Percentiles rank a stretch among this genome's conserved stretches.
phyloP scores from a whole-genome alignment of 2,888 invertebrate genomes.

The Dolomedes plantarius region DNA sequence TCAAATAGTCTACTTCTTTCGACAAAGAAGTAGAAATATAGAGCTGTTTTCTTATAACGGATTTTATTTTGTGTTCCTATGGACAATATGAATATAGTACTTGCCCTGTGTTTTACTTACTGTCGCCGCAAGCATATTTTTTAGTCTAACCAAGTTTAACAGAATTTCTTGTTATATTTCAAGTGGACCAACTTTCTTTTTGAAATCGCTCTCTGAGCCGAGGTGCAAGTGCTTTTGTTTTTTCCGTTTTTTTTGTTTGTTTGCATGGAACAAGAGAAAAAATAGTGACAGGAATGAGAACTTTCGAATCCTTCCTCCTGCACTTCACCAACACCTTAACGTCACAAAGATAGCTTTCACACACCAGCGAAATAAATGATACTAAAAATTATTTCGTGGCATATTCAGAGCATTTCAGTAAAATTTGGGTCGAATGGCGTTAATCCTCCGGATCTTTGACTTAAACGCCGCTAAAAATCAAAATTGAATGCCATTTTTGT shows the following conservation, averaged over 20 bases:
- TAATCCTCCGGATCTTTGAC: background rate
- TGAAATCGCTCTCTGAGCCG: conserved; percentile 24
- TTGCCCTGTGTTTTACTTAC: too few species aligned
- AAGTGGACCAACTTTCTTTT: too few species aligned
- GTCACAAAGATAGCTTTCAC: conserved; percentile 46
- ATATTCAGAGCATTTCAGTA: background rate
- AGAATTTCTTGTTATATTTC: too few species aligned
- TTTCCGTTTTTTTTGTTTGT: conserved; percentile 9
- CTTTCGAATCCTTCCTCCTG: background rate
- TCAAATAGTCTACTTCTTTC: too few species aligned
- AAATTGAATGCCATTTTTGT: too few species aligned
- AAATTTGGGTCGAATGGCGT: background rate
- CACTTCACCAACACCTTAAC: conserved; percentile 46
- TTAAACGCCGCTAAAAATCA: too few species aligned
- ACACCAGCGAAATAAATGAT: background rate
- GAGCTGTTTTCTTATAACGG: too few species aligned
- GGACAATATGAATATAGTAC: too few species aligned
- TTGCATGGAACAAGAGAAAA: conserved; percentile 53
- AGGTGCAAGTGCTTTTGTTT: conserved; percentile 60
- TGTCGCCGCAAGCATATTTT: too few species aligned
- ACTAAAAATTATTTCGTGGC: background rate
- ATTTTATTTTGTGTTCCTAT: too few species aligned
- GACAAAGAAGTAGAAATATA: too few species aligned
- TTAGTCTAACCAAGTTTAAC: too few species aligned
- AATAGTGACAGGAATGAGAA: conserved; percentile 14